Conservation (phyloP, 1,140 invertebrate genomes). For the Drosophila jambulina region DNA sequence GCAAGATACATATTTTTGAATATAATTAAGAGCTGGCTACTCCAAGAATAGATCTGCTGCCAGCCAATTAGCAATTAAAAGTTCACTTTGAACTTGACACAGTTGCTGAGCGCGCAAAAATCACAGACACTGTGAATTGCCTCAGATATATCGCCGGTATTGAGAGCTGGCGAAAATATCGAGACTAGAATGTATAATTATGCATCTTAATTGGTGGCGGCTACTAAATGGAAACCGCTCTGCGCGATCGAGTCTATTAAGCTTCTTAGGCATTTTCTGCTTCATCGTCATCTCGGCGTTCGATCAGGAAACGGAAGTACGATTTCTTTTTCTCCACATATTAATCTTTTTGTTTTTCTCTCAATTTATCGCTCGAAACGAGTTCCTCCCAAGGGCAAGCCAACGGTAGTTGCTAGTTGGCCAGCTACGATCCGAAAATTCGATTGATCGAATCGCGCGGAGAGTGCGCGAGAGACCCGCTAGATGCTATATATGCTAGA, state of each 20-base stretch:
- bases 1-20: slow-evolving; percentile 50
- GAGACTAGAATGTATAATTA: slow-evolving; percentile 61
- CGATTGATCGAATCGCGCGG: slow-evolving; percentile 33
- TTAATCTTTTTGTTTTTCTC: slow-evolving; percentile 66
- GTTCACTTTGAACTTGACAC: slow-evolving; percentile 73
- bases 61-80: slow-evolving; percentile 61
- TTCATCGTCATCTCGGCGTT: slow-evolving; percentile 36
- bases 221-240: slow-evolving; percentile 51
- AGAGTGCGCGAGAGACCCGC: slow-evolving; percentile 35
- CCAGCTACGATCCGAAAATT: slow-evolving; percentile 33
- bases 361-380: slow-evolving; percentile 57
- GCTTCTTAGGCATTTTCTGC: slow-evolving; percentile 55
- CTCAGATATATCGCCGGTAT: slow-evolving; percentile 18
- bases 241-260: slow-evolving; percentile 37
- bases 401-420: slow-evolving; percentile 68
- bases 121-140: slow-evolving; percentile 15
- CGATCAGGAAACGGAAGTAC: slow-evolving; percentile 79
- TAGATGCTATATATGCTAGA: slow-evolving; percentile 34
- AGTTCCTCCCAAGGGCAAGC: slow-evolving; percentile 71
- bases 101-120: slow-evolving; percentile 52
- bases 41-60: slow-evolving; percentile 65
- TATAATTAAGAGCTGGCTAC: slow-evolving; percentile 41
- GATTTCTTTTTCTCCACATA: slow-evolving; percentile 52
- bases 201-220: slow-evolving; percentile 41
- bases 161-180: slow-evolving; percentile 39